Evolutionary conservation across 37 sponge, comb jelly and placozoan genomes (phyloP).

Genomic region (Beroe forskalii): DNA sequence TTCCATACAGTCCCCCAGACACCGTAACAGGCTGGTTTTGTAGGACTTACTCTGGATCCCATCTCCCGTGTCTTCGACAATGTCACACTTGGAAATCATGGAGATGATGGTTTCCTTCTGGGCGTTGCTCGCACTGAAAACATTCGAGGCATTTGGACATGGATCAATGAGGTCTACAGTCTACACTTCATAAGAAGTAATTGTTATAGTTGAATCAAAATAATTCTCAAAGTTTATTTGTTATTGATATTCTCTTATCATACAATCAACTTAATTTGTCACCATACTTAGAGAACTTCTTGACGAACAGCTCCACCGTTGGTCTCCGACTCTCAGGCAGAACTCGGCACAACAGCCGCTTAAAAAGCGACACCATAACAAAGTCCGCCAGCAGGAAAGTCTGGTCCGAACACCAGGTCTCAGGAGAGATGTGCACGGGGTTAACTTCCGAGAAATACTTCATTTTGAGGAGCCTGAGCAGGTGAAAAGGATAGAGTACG

Average conservation of each 20-base stretch:
- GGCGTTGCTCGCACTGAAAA: not conserved
- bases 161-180: no score
- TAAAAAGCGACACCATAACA: constrained; percentile 3
- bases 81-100: not conserved
- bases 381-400: constrained; percentile 6
- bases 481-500: not conserved
- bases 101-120: not conserved
- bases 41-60: not conserved
- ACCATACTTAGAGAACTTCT: constrained; percentile 31
- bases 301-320: not conserved
- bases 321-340: not conserved
- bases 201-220: no score
- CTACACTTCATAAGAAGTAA: no score
- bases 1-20: constrained; percentile 45
- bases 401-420: not conserved
- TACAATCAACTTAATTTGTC: no score
- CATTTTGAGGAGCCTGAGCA: constrained; percentile 13
- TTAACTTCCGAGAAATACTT: constrained; percentile 6
- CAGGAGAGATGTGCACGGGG: constrained; percentile 2
- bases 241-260: no score
- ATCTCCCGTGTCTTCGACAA: not conserved
- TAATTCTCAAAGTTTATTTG: no score
- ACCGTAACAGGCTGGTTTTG: not conserved
- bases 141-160: no score
- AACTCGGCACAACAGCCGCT: not conserved